Evolutionary conservation across 2,888 invertebrate species (phyloP).

Genomic region (Calliphora vomitoria): DNA sequence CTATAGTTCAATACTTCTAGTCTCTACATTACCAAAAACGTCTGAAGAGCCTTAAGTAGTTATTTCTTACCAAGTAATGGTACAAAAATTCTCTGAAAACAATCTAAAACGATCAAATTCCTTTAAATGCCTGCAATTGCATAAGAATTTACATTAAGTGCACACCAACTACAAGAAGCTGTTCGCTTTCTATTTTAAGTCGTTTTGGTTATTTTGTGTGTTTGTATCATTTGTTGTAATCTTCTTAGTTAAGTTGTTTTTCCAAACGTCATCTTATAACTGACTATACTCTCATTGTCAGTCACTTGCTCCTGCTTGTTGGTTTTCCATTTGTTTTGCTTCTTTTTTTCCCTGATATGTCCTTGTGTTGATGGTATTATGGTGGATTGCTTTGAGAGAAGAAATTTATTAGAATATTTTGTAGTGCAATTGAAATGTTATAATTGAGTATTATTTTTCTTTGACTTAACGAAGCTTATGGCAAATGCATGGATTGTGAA

Average conservation of each 20-base stretch:
- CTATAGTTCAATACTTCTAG: no score
- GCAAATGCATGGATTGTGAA: background rate
- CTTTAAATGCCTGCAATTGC: background rate
- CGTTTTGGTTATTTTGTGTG: background rate
- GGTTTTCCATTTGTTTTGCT: slow-evolving; percentile 25
- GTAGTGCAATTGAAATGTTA: slow-evolving; percentile 53
- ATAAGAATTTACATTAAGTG: background rate
- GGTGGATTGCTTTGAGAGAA: slow-evolving; percentile 35
- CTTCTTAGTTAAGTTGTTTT: slow-evolving; percentile 64
- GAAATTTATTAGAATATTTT: slow-evolving; percentile 43
- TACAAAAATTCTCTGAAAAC: no score
- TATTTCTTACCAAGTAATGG: no score
- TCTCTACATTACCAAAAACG: no score
- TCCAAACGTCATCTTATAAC: slow-evolving; percentile 65
- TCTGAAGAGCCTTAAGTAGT: no score
- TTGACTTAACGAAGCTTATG: slow-evolving; percentile 6
- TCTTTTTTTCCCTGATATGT: slow-evolving; percentile 6
- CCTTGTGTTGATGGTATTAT: slow-evolving; percentile 45
- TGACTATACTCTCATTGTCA: slow-evolving; percentile 42
- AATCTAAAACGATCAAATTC: background rate
- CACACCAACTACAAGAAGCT: slow-evolving; percentile 8
- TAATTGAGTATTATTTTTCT: slow-evolving; percentile 39
- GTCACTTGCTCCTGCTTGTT: slow-evolving; percentile 37
- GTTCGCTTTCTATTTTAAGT: slow-evolving; percentile 5
- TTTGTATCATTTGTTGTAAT: slow-evolving; percentile 61